Evolutionary conservation across 2,113 vertebrate species (phyloP).

Genomic region (Telmatochromis sp.): DNA sequence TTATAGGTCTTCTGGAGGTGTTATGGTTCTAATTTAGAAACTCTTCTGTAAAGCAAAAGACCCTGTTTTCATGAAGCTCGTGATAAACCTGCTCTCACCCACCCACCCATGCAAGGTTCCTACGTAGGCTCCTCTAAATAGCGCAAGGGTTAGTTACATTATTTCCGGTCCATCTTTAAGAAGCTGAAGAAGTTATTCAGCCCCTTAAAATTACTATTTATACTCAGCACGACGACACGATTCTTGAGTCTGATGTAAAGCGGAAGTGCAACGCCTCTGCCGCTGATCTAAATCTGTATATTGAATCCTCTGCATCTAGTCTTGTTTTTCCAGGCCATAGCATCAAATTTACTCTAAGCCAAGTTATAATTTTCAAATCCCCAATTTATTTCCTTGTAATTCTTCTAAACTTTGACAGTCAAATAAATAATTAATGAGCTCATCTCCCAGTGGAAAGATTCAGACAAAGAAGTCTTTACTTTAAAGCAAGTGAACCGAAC

Average conservation of each 20-base stretch:
- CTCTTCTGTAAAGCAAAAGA: not conserved
- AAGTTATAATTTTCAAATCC: not conserved
- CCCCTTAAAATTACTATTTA: not conserved
- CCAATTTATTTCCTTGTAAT: not conserved
- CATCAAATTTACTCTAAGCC: not conserved
- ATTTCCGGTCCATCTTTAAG: slow-evolving; percentile 7
- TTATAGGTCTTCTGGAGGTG: slow-evolving; percentile 23
- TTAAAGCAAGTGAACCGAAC: not conserved
- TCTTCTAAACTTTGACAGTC: not conserved
- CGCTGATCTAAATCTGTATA: not conserved
- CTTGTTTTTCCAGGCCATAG: not conserved
- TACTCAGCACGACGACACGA: not conserved
- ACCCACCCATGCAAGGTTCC: not conserved
- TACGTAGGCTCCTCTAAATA: slow-evolving; percentile 22
- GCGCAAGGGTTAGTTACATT: not conserved
- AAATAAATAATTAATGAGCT: not conserved
- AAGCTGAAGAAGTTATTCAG: not conserved
- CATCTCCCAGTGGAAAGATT: not conserved
- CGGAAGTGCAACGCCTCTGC: not conserved
- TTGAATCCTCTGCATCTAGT: not conserved
- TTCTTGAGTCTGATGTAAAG: not conserved
- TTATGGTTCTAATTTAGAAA: slow-evolving; percentile 17
- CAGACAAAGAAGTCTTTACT: not conserved
- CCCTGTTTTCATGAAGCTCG: not conserved
- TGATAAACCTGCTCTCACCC: slow-evolving; percentile 18